Base-by-base conservation (phyloP, 2,113 vertebrate genomes). In the Scomber japonicus region DNA sequence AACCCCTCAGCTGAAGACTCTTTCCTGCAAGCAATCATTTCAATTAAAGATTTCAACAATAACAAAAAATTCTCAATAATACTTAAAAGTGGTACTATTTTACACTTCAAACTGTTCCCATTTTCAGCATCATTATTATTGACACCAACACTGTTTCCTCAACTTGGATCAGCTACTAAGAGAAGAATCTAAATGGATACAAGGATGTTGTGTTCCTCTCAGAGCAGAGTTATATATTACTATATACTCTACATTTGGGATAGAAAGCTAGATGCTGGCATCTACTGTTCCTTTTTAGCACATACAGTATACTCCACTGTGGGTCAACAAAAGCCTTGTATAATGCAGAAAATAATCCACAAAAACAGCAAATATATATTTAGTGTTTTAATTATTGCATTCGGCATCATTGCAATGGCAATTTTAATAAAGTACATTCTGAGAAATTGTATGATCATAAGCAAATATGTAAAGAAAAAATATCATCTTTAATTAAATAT, bases 301-400 rank as follows among this genome's bases (percentile, higher is more conserved):
- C 46, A 45, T 66, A 49, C 80, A 75, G 50, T 21, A 10, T 24
- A 54, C 12, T 64, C 35, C 14, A 24, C 9, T 40, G 27, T 44
- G n/a, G 21, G 12, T 44, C 15, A 30, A 17, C 7, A 24, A 70
- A 40, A 62, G 13, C 13, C 5, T 14, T 2, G 12, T 14, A 44
- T 9, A 65, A 4, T 17, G 24, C 8, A 16, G 24, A 55, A 5
- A 78, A 61, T 17, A 35, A 78, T 17, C 64, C 15, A 80, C 44
- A 49, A 51, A 57, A 75, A 66, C 51, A 45, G 12, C 35, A 72
- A 19, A 49, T 10, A 3, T 16, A 45, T 7, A 49, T 72, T 46
- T 73, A 84, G 65, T 89, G 67, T 86, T 93, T 93, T 91, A 87
- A 66, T 93, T 27, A 54, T 57, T 27, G 63, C 45, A 31, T 59